Base-by-base conservation (phyloP, 2,888 invertebrate species). In the Hydropsyche betteni region DNA sequence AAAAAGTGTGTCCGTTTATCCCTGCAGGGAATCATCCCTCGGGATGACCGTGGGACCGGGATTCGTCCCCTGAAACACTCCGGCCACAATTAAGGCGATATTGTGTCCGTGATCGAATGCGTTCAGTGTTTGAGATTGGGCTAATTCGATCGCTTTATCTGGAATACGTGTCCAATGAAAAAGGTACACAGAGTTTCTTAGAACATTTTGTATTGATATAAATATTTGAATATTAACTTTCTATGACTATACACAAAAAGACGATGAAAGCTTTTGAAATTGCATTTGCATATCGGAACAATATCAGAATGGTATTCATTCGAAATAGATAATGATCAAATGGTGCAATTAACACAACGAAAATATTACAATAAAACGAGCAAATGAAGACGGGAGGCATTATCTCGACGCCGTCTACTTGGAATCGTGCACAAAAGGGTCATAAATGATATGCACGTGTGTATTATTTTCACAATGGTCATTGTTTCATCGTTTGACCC, bases 21-120 rank as follows among this genome's bases (percentile, higher is more conserved):
- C 69, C 44, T 24, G 44, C 7, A 51, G 53, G 69, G 51, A 33
- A 34, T 70, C 75, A 64, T 74, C 70, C 75, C 69, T 55, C 61
- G 53, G 51, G 58, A 73, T 69, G 69, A 68, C 68, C 70, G 74
- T 55, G 74, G 55, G 74, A 69, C 44, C 6, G 7, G 68, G 10
- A 53, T 69, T 75, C 68, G 73, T 75, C 79, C 76, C 78, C 75
- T 70, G 74, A 8, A 24, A 44, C 44, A 44, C 44, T 44, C 10
- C 68, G 72, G 73, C 52, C 72, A 75, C 76, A 79, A 79, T 79
- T 79, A 79, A 77, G 76, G 33, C 73, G 24, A 70, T 74, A 79
- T 79, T 79, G 78, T 78, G 69, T 36, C 24, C 24, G 24, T 24
- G 24, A 24, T 24, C 24, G 24, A 24, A 24, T 24, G 24, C 2